Conservation (phyloP, 2,888 invertebrate species). For the Pasiphila rectangulata region DNA sequence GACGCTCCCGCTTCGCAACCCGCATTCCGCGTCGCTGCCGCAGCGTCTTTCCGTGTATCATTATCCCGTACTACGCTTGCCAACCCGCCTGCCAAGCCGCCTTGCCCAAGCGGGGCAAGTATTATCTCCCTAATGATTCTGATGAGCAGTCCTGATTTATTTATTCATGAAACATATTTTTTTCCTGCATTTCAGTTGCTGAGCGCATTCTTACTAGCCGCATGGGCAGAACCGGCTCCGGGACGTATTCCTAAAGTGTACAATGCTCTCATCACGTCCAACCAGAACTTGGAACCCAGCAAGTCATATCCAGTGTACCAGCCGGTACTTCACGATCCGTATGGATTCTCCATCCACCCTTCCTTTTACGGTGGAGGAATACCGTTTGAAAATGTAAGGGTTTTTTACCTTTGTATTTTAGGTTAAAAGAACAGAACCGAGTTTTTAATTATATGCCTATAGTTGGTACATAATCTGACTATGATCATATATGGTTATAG, state of each 20-base stretch:
- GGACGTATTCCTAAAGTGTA: slow-evolving; percentile 87
- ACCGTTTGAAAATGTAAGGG: slow-evolving; percentile 59
- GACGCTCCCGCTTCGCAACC: too few relatives aligned
- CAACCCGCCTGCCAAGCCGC: too few relatives aligned
- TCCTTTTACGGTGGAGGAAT: slow-evolving; percentile 61
- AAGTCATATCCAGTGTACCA: slow-evolving; percentile 88
- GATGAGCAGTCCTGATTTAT: too few relatives aligned
- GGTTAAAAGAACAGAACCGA: too few relatives aligned
- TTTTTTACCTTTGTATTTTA: too few relatives aligned
- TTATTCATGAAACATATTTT: not conserved
- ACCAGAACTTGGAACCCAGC: slow-evolving; percentile 87
- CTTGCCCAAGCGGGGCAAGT: too few relatives aligned
- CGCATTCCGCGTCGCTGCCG: too few relatives aligned
- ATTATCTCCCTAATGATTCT: too few relatives aligned
- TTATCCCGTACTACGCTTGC: too few relatives aligned
- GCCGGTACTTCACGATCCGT: slow-evolving; percentile 84
- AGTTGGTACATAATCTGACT: too few relatives aligned
- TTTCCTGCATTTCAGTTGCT: slow-evolving; percentile 53
- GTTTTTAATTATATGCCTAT: not conserved
- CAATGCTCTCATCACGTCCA: slow-evolving; percentile 89
- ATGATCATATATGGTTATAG: too few relatives aligned
- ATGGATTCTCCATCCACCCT: slow-evolving; percentile 70
- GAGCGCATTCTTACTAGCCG: slow-evolving; percentile 42
- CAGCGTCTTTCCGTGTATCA: too few relatives aligned
- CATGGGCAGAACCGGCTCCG: slow-evolving; percentile 61